phyloP scores from a whole-genome alignment of 2,888 invertebrate species.

The Drosophila conformis region DNA sequence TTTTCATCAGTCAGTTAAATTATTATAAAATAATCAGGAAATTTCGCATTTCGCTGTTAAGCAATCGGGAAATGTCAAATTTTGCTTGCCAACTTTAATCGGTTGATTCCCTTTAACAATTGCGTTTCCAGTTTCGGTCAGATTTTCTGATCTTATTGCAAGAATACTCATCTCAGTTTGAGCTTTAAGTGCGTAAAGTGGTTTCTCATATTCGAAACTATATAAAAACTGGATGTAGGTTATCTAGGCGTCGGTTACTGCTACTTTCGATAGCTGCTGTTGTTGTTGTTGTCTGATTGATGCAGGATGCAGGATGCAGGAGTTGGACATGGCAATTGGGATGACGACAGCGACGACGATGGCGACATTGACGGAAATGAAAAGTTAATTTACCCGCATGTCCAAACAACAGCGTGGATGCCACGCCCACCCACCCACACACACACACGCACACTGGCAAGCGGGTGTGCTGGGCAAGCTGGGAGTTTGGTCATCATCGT shows the following conservation, averaged over 20 bases:
- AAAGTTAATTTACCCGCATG: slow-evolving; percentile 81
- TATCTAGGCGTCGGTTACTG: not conserved
- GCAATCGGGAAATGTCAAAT: too few species aligned
- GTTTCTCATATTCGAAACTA: not conserved
- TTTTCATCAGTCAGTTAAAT: not conserved
- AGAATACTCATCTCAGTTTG: not conserved
- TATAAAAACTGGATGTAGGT: not conserved
- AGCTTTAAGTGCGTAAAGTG: not conserved
- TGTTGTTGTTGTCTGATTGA: not conserved
- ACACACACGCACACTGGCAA: slow-evolving; percentile 1
- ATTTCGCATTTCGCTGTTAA: too few species aligned
- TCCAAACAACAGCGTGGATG: slow-evolving; percentile 51
- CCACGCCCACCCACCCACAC: slow-evolving; percentile 17
- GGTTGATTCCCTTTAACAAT: not conserved
- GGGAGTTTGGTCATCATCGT: slow-evolving; percentile 24
- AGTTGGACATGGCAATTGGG: slow-evolving; percentile 50
- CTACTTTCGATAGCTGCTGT: not conserved
- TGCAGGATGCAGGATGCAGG: slow-evolving; percentile 5
- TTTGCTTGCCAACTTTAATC: not conserved
- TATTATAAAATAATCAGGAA: too few species aligned
- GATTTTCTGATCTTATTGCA: not conserved
- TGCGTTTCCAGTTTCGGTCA: not conserved
- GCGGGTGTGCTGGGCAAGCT: not conserved
- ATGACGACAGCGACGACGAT: slow-evolving; percentile 37
- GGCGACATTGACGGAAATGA: slow-evolving; percentile 63